Base-by-base conservation (phyloP, 2,113 vertebrate species). In the Ammospiza caudacuta region DNA sequence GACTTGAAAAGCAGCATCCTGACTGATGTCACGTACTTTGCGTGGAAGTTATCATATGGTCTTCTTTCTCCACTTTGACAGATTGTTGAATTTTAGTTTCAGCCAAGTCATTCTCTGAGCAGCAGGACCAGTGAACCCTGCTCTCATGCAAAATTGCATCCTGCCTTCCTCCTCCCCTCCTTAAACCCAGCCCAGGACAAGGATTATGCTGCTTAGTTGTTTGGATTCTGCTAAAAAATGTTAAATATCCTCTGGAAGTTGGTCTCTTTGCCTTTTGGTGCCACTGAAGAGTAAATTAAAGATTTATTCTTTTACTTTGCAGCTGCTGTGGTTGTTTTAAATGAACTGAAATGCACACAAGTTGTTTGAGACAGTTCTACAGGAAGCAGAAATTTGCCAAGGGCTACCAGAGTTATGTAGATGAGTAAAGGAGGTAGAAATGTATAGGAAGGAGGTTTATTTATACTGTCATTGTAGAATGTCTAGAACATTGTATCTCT, bases 51-150 rank as follows among this genome's bases (percentile, higher is more conserved):
- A 74, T 27, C 43, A 29, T n/a, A 9, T 1, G 63, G 72, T 23
- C 44, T 74, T 37, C 35, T 52, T 90, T 77, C 79, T 90, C 47
- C 62, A 20, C 33, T 59, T 83, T 18, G 61, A 88, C 75, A 63
- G 89, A 76, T n/a, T 73, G 63, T 79, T 94, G 87, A 66, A 74
- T 88, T 84, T 69, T 62, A 25, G 18, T 90, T 93, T 92, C 72
- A 80, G 59, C 76, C 78, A 79, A 85, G 54, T 72, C 77, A 37
- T 66, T 83, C 49, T 10, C 59, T 47, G 55, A 83, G 55, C 46
- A 93, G 76, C 59, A 89, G 64, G 70, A 58, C 28, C 25, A 77
- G 9, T n/a, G 79, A 94, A 74, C 68, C 9, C 39, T 79, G 28
- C 43, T 77, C 76, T 77, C 39, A 43, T 51, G 52, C 43, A 77